These are phyloP conservation scores for Tetraneura akinire DNA, from an alignment of 1,140 invertebrate species.

Conservation along the genomic window DNA sequence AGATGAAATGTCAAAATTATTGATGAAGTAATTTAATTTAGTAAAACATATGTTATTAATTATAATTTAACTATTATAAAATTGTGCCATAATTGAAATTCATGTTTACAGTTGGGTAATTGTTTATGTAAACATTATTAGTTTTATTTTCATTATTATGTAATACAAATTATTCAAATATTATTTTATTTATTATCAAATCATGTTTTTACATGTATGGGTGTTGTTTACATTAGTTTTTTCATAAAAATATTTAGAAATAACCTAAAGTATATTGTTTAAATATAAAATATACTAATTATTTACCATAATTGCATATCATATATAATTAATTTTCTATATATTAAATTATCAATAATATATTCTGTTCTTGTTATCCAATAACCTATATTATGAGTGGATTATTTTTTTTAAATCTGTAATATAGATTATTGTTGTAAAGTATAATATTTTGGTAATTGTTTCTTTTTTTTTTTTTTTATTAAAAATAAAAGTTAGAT, in stretches of 20 bases:
- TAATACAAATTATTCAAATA: neutral
- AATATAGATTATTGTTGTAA: too few relatives aligned
- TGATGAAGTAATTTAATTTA: neutral
- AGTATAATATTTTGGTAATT: too few relatives aligned
- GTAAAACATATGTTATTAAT: neutral
- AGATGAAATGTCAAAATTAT: neutral
- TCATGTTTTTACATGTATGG: neutral
- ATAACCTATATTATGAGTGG: too few relatives aligned
- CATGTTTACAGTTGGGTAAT: constrained; percentile 1
- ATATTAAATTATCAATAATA: neutral
- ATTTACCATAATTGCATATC: neutral
- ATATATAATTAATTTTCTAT: neutral
- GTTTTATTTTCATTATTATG: constrained; percentile 2
- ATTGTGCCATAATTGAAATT: constrained; percentile 10
- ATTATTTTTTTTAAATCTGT: too few relatives aligned
- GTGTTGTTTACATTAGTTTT: neutral
- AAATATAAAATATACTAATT: neutral
- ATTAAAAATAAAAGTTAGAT: too few relatives aligned
- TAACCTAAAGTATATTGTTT: neutral
- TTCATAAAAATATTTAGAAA: neutral
- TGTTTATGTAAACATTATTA: neutral
- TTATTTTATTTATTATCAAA: neutral
- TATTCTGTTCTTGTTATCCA: too few relatives aligned
- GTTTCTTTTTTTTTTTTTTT: too few relatives aligned
- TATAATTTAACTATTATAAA: neutral